phyloP scores from a whole-genome alignment of 2,113 vertebrate genomes.

The Phoxinus phoxinus region DNA sequence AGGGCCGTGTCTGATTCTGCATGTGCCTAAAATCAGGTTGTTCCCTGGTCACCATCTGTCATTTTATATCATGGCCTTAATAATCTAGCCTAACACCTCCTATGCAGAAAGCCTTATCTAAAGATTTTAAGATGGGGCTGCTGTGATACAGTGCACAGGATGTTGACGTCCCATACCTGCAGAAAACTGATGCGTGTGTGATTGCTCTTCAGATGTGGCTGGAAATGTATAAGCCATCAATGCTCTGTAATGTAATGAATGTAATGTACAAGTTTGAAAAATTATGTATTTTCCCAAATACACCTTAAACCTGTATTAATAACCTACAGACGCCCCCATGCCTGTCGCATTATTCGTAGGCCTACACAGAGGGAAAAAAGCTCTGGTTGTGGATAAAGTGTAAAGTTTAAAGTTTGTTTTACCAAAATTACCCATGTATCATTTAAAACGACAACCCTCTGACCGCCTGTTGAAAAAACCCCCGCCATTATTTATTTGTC shows the following conservation, averaged over 20 bases:
- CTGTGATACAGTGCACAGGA: neutral
- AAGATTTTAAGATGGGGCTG: neutral
- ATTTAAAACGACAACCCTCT: no score
- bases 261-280: no score
- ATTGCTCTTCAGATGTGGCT: neutral
- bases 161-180: neutral
- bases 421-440: no score
- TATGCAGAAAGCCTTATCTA: neutral
- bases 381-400: neutral
- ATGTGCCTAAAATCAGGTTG: neutral
- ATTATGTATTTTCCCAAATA: neutral
- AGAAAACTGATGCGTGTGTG: neutral
- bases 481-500: no score
- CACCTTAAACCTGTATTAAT: neutral
- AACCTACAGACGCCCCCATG: no score
- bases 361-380: neutral
- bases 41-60: conserved; percentile 3
- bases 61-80: conserved; percentile 13
- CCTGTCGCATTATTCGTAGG: neutral
- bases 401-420: no score
- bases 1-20: neutral
- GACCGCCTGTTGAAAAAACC: no score
- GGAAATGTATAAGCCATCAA: neutral
- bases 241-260: no score
- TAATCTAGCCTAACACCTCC: neutral